These are phyloP conservation scores for Yoshiicerus persimilis DNA, from an alignment of 1,140 invertebrate genomes.

Conservation along the genomic window DNA sequence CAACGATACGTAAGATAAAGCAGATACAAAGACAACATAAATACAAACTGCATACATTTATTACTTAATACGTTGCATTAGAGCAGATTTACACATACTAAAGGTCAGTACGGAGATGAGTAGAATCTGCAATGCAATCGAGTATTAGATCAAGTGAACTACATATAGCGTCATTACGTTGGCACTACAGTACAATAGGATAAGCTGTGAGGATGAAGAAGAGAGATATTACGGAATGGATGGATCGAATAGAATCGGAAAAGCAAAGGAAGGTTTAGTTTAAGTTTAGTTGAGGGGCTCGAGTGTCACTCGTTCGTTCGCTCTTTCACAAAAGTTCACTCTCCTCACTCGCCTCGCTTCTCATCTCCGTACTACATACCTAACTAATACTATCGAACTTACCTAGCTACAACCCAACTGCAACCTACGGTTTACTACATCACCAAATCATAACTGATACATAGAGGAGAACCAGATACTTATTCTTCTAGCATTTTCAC, in stretches of 20 bases:
- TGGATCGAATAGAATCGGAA: background rate
- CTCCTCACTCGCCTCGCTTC: background rate
- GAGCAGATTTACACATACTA: background rate
- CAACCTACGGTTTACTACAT: too few relatives aligned
- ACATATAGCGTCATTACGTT: too few relatives aligned
- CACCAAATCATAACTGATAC: background rate
- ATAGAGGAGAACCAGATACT: background rate
- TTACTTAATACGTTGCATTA: too few relatives aligned
- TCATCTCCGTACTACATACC: too few relatives aligned
- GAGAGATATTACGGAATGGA: slow-evolving; percentile 5
- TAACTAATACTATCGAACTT: background rate
- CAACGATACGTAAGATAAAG: too few relatives aligned
- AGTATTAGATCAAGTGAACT: background rate
- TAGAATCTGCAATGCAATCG: background rate
- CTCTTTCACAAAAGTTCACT: background rate
- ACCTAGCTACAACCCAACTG: background rate
- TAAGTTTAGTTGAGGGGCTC: slow-evolving; percentile 18
- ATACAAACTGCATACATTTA: too few relatives aligned
- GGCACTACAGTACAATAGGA: background rate
- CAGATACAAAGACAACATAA: too few relatives aligned
- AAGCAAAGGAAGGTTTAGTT: background rate
- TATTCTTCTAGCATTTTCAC: background rate
- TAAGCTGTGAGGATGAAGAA: background rate
- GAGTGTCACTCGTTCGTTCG: background rate
- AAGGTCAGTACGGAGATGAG: background rate